Evolutionary conservation across 1,140 invertebrate genomes (phyloP).

Genomic region (Drosophila nigrodunni): DNA sequence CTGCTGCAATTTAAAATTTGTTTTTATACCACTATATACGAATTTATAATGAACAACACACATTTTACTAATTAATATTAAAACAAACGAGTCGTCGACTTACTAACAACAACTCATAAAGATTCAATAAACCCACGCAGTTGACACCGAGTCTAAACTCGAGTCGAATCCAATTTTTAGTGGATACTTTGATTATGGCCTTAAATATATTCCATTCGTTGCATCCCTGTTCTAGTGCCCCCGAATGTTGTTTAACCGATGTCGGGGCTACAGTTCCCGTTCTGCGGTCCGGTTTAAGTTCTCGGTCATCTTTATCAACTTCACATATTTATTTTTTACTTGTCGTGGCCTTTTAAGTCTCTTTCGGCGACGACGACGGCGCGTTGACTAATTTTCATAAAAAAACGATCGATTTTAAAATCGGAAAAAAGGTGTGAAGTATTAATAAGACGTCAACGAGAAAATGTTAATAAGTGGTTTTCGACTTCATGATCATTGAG

Average conservation of each 20-base stretch:
- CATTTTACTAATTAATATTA: slow-evolving; percentile 74
- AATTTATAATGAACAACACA: slow-evolving; percentile 59
- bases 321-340: slow-evolving; percentile 35
- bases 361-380: slow-evolving; percentile 32
- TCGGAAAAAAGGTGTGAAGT: slow-evolving; percentile 78
- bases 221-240: slow-evolving; percentile 52
- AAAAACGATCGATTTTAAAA: slow-evolving; percentile 77
- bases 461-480: slow-evolving; percentile 79
- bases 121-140: slow-evolving; percentile 67
- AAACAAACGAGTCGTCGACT: slow-evolving; percentile 55
- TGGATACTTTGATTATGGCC: too few species aligned
- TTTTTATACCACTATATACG: slow-evolving; percentile 57
- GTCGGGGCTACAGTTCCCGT: slow-evolving; percentile 16
- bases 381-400: slow-evolving; percentile 80
- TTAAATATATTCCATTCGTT: slow-evolving; percentile 2
- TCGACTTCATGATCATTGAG: slow-evolving; percentile 42
- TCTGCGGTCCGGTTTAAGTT: slow-evolving; percentile 45
- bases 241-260: slow-evolving; percentile 27
- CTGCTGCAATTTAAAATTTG: slow-evolving; percentile 61
- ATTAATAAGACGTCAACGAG: slow-evolving; percentile 82
- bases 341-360: slow-evolving; percentile 48
- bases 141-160: not conserved
- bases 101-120: slow-evolving; percentile 55
- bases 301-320: slow-evolving; percentile 48
- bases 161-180: not conserved